phyloP scores from a whole-genome alignment of 2,797 vertebrate species.

The Catharus ustulatus region DNA sequence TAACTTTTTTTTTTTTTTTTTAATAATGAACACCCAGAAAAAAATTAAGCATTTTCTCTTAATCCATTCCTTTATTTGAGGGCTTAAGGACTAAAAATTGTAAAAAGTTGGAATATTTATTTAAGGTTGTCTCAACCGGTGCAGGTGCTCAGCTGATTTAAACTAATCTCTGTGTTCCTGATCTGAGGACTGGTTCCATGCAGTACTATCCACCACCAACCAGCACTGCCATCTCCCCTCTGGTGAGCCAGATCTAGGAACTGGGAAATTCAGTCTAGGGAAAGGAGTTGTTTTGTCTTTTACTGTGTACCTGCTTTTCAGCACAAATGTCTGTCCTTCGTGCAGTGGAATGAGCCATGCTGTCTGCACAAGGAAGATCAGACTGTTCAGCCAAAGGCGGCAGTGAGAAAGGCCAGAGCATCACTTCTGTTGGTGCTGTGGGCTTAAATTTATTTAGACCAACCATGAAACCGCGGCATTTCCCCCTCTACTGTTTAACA shows the following conservation, averaged over 20 bases:
- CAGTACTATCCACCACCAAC: background rate
- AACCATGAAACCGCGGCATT: background rate
- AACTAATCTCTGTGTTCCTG: background rate
- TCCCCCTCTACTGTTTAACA: background rate
- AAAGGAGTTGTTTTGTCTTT: background rate
- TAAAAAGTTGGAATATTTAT: background rate
- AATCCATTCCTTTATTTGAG: background rate
- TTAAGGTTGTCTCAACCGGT: background rate
- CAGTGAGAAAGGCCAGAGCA: background rate
- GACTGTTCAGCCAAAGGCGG: background rate
- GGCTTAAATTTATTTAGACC: background rate
- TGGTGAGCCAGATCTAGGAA: background rate
- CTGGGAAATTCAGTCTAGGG: background rate
- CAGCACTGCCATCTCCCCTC: background rate
- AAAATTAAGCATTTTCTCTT: background rate
- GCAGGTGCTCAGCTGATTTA: background rate
- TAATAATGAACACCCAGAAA: background rate
- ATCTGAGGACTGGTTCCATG: background rate
- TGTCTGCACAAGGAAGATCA: background rate
- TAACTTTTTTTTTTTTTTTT: background rate
- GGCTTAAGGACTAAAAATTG: background rate
- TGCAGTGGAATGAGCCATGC: background rate
- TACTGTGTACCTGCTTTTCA: background rate
- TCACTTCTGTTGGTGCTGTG: background rate
- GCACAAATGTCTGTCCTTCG: background rate